A percentile compares a stretch with the other conserved stretches of the same genome.
Evolutionary conservation across 1,140 invertebrate genomes (phyloP).

Genomic region (Aphidius ervi): DNA sequence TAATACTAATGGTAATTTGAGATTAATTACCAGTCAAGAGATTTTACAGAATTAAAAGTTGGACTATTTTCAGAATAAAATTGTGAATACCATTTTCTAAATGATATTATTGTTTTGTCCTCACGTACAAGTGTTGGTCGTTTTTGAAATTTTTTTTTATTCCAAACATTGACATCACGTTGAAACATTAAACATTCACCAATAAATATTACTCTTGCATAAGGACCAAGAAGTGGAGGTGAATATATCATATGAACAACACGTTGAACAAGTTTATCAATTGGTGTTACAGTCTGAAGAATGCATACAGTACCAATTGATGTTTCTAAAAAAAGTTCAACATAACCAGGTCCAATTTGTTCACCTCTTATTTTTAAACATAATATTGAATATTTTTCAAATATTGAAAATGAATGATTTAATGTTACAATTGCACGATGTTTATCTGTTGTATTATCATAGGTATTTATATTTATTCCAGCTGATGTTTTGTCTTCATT

Average conservation of each 20-base stretch:
- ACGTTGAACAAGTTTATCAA: slow-evolving; percentile 73
- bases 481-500: slow-evolving; percentile 9
- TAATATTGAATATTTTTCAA: slow-evolving; percentile 55
- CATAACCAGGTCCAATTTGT: slow-evolving; percentile 79
- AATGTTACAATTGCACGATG: slow-evolving; percentile 63
- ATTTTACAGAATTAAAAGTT: slow-evolving; percentile 49
- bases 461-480: background rate
- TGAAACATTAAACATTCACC: slow-evolving; percentile 79
- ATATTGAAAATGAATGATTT: slow-evolving; percentile 56
- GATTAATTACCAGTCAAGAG: slow-evolving; percentile 38
- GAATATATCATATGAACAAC: slow-evolving; percentile 75
- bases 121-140: slow-evolving; percentile 72
- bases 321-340: slow-evolving; percentile 64
- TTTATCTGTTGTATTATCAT: slow-evolving; percentile 29
- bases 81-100: slow-evolving; percentile 80
- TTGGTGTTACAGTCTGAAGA: slow-evolving; percentile 74
- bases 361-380: slow-evolving; percentile 56
- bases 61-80: slow-evolving; percentile 81
- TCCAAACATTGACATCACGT: slow-evolving; percentile 85
- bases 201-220: slow-evolving; percentile 65
- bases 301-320: slow-evolving; percentile 62
- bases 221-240: slow-evolving; percentile 56
- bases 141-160: slow-evolving; percentile 73
- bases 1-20: no score
- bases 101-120: slow-evolving; percentile 67